phyloP scores from a whole-genome alignment of 2,113 vertebrate genomes.

The Himantopus leucocephalus region DNA sequence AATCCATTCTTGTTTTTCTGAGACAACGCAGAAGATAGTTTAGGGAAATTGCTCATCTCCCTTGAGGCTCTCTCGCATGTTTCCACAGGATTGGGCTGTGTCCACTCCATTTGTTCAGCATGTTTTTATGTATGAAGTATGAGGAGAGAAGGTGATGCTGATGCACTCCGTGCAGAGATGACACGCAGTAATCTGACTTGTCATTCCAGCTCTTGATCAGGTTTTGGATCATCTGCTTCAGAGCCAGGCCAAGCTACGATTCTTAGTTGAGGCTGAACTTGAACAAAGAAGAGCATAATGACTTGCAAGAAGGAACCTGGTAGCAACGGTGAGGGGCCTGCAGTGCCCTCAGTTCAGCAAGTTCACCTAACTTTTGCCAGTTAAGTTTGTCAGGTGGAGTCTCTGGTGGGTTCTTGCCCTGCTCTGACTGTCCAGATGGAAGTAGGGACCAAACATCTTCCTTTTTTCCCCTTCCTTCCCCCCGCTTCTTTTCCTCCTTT shows the following conservation, averaged over 20 bases:
- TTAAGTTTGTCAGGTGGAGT: background rate
- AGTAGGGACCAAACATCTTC: background rate
- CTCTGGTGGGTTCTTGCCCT: background rate
- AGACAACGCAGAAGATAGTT: background rate
- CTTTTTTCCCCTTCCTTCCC: background rate
- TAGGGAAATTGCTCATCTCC: constrained; percentile 49
- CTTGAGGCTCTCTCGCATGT: constrained; percentile 14
- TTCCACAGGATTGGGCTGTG: constrained; percentile 21
- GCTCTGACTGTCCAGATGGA: background rate
- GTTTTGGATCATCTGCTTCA: background rate
- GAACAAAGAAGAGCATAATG: background rate
- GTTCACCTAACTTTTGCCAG: background rate
- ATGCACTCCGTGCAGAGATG: background rate
- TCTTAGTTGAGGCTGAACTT: background rate
- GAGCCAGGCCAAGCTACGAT: background rate
- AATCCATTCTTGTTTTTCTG: constrained; percentile 39
- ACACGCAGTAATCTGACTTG: background rate
- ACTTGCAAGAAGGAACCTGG: background rate
- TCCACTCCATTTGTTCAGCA: background rate
- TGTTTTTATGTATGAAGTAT: background rate
- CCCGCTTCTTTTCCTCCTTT: background rate
- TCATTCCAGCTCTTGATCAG: background rate
- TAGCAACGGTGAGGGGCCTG: background rate
- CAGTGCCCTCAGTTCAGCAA: background rate
- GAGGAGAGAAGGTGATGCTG: background rate